Evolutionary conservation across 2,113 vertebrate genomes (phyloP).

Genomic region (Apodemus sylvaticus): DNA sequence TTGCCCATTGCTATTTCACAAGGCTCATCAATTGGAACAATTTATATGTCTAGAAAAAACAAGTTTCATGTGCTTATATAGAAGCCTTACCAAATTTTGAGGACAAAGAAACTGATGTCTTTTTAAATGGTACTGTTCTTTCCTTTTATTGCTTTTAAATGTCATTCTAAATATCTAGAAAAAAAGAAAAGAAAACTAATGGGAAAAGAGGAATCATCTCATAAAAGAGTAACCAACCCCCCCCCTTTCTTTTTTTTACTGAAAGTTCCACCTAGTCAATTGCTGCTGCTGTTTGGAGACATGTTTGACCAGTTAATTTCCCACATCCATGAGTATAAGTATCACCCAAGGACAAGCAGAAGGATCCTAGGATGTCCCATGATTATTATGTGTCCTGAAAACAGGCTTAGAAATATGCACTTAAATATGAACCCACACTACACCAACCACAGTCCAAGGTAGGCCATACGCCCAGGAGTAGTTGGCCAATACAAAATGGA

Average conservation of each 20-base stretch:
- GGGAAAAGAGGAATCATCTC: background rate
- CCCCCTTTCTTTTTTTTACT: background rate
- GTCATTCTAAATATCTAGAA: background rate
- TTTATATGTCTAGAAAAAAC: background rate
- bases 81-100: background rate
- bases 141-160: slow-evolving; percentile 44
- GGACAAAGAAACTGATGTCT: background rate
- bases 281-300: background rate
- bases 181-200: background rate
- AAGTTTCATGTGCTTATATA: background rate
- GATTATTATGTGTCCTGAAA: background rate
- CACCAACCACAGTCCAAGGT: background rate
- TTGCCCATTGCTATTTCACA: background rate
- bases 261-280: background rate
- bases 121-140: background rate
- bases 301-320: background rate
- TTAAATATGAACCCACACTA: background rate
- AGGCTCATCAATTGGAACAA: background rate
- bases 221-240: background rate
- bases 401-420: background rate
- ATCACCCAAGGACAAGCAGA: background rate
- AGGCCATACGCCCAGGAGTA: background rate
- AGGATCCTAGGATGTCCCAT: background rate
- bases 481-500: background rate
- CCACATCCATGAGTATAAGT: background rate